These are phyloP conservation scores for Melanotaenia parkinsoni DNA, from an alignment of 2,797 vertebrate species.

Conservation along the genomic window DNA sequence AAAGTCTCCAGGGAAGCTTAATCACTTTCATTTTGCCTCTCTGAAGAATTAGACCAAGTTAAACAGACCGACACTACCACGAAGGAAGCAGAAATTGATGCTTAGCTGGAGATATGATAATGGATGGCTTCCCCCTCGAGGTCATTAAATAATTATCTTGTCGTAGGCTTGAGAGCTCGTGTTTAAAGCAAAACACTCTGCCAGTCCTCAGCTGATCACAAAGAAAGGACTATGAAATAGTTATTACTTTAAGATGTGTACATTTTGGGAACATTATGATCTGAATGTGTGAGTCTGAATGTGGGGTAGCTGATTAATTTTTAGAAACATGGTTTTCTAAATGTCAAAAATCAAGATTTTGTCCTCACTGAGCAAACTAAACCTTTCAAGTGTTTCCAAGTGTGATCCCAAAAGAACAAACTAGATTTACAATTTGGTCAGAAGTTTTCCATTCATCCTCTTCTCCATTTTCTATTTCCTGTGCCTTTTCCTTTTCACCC, in stretches of 20 bases:
- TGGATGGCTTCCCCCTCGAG: slow-evolving; percentile 62
- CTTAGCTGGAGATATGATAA: slow-evolving; percentile 55
- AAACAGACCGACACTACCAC: slow-evolving; percentile 56
- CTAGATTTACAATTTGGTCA: slow-evolving; percentile 39
- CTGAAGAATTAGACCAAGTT: slow-evolving; percentile 67
- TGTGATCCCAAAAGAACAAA: slow-evolving; percentile 40
- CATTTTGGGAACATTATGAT: slow-evolving; percentile 13
- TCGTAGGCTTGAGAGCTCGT: slow-evolving; percentile 55
- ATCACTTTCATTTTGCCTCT: slow-evolving; percentile 68
- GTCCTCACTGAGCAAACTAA: slow-evolving; percentile 16
- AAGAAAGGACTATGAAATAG: neutral
- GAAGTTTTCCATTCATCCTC: slow-evolving; percentile 25
- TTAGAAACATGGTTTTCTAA: slow-evolving; percentile 1
- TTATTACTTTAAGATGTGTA: slow-evolving; percentile 30
- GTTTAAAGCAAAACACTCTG: slow-evolving; percentile 47
- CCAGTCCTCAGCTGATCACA: slow-evolving; percentile 13
- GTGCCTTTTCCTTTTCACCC: slow-evolving; percentile 39
- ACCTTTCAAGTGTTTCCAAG: slow-evolving; percentile 20
- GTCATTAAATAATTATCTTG: slow-evolving; percentile 76
- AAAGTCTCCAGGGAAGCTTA: slow-evolving; percentile 41
- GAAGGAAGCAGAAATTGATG: slow-evolving; percentile 31
- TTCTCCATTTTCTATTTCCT: slow-evolving; percentile 37
- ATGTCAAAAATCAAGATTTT: slow-evolving; percentile 11
- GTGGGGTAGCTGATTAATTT: neutral
- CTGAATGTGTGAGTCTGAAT: slow-evolving; percentile 15